These are phyloP conservation scores for Oscheius sp. DNA, from an alignment of 2,888 invertebrate genomes.

Conservation along the genomic window DNA sequence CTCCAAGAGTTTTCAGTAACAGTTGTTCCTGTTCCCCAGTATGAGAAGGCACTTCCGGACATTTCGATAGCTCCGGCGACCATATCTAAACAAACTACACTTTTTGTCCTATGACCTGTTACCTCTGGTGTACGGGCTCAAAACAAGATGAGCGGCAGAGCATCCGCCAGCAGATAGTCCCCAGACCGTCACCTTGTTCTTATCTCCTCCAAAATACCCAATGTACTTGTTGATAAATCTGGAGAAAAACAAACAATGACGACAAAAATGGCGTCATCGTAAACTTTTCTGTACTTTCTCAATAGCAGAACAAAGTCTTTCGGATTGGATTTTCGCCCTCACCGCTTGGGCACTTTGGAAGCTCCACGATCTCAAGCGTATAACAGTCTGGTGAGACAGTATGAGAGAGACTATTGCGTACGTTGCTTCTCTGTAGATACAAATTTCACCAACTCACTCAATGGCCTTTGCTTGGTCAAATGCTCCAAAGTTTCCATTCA, in stretches of 20 bases:
- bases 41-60: conserved; percentile 36
- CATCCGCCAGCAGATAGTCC: conserved; percentile 34
- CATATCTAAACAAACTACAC: conserved; percentile 7
- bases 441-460: conserved; percentile 4
- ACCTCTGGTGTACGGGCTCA: conserved; percentile 33
- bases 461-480: conserved; percentile 31
- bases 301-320: too few species aligned
- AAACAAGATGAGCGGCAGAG: conserved; percentile 29
- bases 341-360: too few species aligned
- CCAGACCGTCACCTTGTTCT: conserved; percentile 27
- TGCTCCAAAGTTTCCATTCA: conserved; percentile 30
- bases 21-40: conserved; percentile 31
- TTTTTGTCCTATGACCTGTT: not conserved
- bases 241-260: not conserved
- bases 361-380: too few species aligned
- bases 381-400: too few species aligned
- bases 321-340: too few species aligned
- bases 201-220: conserved; percentile 34
- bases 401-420: too few species aligned
- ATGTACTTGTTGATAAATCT: conserved; percentile 36
- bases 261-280: too few species aligned
- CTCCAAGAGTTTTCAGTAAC: conserved; percentile 27
- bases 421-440: too few species aligned
- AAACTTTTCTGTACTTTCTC: too few species aligned
- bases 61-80: conserved; percentile 32